Evolutionary conservation across 2,888 invertebrate genomes (phyloP), one percentile per base, ranked within the genome.

Genomic region (Tenthredo mesomela): DNA sequence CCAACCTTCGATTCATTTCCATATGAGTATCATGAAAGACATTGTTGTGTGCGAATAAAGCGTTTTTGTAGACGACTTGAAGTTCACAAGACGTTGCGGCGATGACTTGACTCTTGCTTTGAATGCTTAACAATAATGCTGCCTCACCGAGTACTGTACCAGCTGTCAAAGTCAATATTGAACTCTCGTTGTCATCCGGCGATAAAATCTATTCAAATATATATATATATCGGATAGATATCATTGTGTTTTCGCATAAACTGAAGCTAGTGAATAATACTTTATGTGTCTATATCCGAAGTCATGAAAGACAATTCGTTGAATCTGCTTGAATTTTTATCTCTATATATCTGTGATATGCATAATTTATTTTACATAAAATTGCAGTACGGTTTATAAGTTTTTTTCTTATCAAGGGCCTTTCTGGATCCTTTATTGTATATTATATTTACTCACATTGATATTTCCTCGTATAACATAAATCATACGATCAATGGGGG

Each of bases 401-500:
- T 37, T 37, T 70, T 37, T 37, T 70, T 18, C 7, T 43, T 21
- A 33, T 73, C n/a, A 43, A 10, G 40, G 18, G 18, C 7, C 21
- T 21, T 18, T 10, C 40, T 18, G n/a, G 4, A 5, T 25, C 10
- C 29, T 54, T 29, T 29, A 18, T 12, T 77, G 1, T 77, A n/a
- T 33, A 50, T 25, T 33, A 50, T 25, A 77, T 77, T 54, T 37
- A 80, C 78, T 80, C 61, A 80, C 78, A 61, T 40, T 80, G 21
- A 80, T 61, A 80, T 80, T 88, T 12, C 89, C 89, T 67, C 85
- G 85, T 6, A 87, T 85, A 12, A 89, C 86, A 82, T 87, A 89
- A 65, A 88, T 86, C 85, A 89, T 85, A 21, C 82, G 84, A 70
- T 88, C 84, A 80, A 88, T 89, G 9, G 84, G 67, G 37, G 84